These are phyloP conservation scores for Myrmecobius fasciatus DNA, from an alignment of 2,113 vertebrate genomes.

Conservation along the genomic window DNA sequence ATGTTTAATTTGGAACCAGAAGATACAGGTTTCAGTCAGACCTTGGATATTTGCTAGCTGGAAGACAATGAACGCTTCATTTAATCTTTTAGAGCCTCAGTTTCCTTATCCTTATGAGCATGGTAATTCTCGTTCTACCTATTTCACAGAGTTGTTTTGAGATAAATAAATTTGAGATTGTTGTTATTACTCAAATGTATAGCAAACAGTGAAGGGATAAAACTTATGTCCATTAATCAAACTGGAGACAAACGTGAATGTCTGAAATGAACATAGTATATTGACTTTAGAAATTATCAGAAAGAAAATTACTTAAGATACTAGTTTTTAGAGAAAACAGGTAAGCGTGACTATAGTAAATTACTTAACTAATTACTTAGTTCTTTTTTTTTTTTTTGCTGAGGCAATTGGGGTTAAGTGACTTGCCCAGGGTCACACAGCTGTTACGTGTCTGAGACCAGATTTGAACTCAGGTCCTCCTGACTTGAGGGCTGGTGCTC, in stretches of 20 bases:
- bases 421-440: no score
- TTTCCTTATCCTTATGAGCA: background rate
- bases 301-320: background rate
- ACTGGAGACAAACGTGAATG: slow-evolving; percentile 20
- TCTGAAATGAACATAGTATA: slow-evolving; percentile 20
- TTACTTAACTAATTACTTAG: no score
- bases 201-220: slow-evolving; percentile 32
- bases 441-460: no score
- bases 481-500: no score
- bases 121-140: background rate
- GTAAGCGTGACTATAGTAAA: background rate
- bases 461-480: no score
- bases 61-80: background rate
- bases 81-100: background rate
- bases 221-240: slow-evolving; percentile 20
- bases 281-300: slow-evolving; percentile 12
- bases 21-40: background rate
- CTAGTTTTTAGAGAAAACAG: slow-evolving; percentile 23
- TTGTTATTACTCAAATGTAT: background rate
- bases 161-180: background rate
- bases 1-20: background rate
- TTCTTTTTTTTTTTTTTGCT: no score
- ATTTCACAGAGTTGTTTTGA: background rate
- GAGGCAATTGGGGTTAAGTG: no score
- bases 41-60: background rate